Conservation (phyloP, 2,797 vertebrate species). For the Phoeniculus purpureus region DNA sequence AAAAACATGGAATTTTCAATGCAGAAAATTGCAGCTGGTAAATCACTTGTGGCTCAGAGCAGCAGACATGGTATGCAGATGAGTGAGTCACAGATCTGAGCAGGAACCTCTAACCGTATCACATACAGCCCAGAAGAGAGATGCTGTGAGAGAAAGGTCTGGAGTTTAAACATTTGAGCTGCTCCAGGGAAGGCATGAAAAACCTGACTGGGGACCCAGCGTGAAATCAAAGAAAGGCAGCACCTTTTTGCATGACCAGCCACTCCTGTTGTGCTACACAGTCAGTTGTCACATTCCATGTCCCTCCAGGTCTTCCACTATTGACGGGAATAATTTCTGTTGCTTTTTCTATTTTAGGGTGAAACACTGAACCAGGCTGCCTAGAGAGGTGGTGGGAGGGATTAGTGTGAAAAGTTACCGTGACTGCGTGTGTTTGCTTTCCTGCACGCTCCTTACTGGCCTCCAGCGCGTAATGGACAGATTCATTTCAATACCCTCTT, state of each 20-base stretch:
- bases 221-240: neutral
- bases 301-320: neutral
- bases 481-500: neutral
- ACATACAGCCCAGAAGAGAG: neutral
- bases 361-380: too few relatives aligned
- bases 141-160: neutral
- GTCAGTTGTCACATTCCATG: neutral
- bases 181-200: neutral
- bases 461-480: neutral
- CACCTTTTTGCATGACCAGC: neutral
- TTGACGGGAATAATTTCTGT: neutral
- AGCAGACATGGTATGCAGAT: neutral
- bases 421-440: neutral
- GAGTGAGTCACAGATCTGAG: neutral
- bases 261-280: accelerated
- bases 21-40: neutral
- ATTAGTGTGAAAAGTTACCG: neutral
- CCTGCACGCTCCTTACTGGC: neutral
- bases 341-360: neutral
- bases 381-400: too few relatives aligned
- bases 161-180: neutral
- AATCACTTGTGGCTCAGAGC: neutral
- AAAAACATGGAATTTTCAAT: neutral
- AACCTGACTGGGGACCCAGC: accelerated
- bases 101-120: neutral